Percentiles rank a stretch among this genome's conserved stretches.
Conservation (phyloP, 2,888 invertebrate genomes). For the Ophion obscuratus region DNA sequence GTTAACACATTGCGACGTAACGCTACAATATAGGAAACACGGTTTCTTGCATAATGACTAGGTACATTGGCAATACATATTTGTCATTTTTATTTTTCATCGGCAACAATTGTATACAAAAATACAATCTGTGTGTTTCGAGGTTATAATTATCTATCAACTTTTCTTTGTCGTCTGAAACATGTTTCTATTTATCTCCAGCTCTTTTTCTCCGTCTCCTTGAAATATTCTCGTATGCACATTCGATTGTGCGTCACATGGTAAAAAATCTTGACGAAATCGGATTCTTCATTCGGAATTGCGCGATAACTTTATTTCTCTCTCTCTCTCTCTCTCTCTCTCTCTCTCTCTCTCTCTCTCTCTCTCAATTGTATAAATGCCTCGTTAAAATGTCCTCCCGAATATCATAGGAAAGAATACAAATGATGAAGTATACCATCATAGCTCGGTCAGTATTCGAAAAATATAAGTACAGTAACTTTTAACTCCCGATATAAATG, state of each 20-base stretch:
- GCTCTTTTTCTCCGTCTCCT: conserved; percentile 7
- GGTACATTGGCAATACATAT: conserved; percentile 77
- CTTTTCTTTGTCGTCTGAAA: conserved; percentile 42
- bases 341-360: background rate
- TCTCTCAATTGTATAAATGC: conserved; percentile 39
- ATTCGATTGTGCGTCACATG: conserved; percentile 75
- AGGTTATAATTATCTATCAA: conserved; percentile 44
- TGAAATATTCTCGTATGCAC: conserved; percentile 51
- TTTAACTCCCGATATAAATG: background rate
- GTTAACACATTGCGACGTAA: conserved; percentile 71
- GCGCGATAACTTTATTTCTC: conserved; percentile 10
- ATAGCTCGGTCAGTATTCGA: background rate
- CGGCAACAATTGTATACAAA: conserved; percentile 81
- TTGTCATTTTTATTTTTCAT: conserved; percentile 72
- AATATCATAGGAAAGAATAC: conserved; percentile 3
- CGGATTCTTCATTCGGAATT: conserved; percentile 44
- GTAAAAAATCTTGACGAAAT: conserved; percentile 61
- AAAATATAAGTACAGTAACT: background rate
- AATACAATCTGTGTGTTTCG: conserved; percentile 77
- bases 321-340: background rate
- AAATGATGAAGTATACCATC: background rate
- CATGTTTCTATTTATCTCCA: conserved; percentile 2
- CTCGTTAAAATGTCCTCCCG: conserved; percentile 45
- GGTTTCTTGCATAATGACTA: conserved; percentile 79
- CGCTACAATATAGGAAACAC: conserved; percentile 80